Evolutionary conservation across 2,888 invertebrate genomes (phyloP), one percentile per base, ranked within the genome.

Genomic region (Tachina fera): DNA sequence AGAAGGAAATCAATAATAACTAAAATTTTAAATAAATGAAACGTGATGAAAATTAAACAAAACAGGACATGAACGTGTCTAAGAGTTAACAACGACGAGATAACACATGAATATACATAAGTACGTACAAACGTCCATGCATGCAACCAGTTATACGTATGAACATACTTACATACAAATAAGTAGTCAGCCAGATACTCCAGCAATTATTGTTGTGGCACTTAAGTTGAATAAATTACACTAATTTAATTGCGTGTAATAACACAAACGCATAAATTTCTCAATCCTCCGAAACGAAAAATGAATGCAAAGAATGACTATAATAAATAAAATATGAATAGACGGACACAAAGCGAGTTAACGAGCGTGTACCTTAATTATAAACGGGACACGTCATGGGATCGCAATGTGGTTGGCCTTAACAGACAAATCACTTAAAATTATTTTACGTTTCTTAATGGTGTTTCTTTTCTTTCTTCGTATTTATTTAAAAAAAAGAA

Each of bases 161-260:
- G 31, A 6, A 31, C 5, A 31, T 1, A 22, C 2, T 9, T 41
- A 9, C 10, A 22, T 56, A 14, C 9, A 13, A 31, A 47, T 45
- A 58, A 56, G 53, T 19, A 49, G 31, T 6, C 16, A 74, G 16
- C 19, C 67, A n/a, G n/a, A n/a, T n/a, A 16, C 41, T 67, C 39
- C 58, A 13, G 65, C 84, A 81, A 53, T 79, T 76, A 75, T 31
- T 78, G 58, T 63, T 78, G 58, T 63, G 49, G 53, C 70, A 82
- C 41, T 70, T 82, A 75, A 60, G 39, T 43, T 45, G 16, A 39
- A 72, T 77, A 68, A 75, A 70, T 81, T 75, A 78, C 70, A 60
- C 78, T 85, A 71, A 87, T 87, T 88, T 87, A 88, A 88, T 88
- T 88, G 86, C 79, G 84, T 88, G 85, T 87, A 88, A 71, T 78